Conservation (phyloP, 2,113 vertebrate species). For the Myodes glareolus region DNA sequence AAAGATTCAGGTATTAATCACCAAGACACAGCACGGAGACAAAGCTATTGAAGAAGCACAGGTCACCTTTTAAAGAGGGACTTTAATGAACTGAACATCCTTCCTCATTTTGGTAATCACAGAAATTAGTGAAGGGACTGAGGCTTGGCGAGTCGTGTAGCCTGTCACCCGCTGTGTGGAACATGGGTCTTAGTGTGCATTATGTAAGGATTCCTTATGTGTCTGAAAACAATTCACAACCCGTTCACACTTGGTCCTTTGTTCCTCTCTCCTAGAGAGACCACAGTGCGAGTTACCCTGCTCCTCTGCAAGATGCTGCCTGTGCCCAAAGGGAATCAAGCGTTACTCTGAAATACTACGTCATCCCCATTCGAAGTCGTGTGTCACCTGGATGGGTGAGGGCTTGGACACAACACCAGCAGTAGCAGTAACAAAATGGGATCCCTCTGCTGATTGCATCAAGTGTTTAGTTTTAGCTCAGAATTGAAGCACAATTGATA, state of each 20-base stretch:
- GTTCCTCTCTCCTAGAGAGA: not conserved
- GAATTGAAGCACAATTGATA: too few species aligned
- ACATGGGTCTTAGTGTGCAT: not conserved
- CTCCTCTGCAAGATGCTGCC: not conserved
- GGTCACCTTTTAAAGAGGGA: conserved; percentile 38
- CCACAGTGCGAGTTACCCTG: not conserved
- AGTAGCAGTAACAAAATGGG: not conserved
- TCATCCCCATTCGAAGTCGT: not conserved
- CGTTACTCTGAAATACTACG: not conserved
- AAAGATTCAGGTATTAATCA: not conserved
- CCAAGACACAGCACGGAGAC: not conserved
- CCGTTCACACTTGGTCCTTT: not conserved
- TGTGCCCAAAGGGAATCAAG: not conserved
- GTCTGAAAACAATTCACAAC: not conserved
- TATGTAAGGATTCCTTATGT: not conserved
- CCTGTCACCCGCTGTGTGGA: not conserved
- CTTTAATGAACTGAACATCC: conserved; percentile 9
- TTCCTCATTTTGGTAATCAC: conserved; percentile 50
- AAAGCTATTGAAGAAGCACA: accelerated
- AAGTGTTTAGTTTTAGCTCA: not conserved
- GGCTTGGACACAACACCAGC: not conserved
- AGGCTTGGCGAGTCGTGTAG: not conserved
- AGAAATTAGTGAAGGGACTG: conserved; percentile 28
- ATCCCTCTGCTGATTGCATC: not conserved
- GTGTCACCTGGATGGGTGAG: accelerated